Percentiles rank a stretch among this genome's conserved stretches.
These are phyloP conservation scores for Mamestra brassicae DNA, from an alignment of 2,888 invertebrate species.

Conservation along the genomic window DNA sequence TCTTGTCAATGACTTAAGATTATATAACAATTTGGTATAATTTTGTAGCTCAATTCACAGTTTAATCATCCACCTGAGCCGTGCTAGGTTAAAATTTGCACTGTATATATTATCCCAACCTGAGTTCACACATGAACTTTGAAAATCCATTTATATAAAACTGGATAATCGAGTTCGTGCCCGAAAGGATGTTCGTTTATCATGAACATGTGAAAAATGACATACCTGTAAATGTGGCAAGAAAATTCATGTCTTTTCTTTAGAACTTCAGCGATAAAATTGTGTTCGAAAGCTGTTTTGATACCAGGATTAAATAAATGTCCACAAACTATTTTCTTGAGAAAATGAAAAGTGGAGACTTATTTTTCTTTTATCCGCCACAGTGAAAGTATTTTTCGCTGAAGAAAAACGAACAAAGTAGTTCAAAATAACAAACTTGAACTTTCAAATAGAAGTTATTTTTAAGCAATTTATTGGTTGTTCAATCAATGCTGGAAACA, in stretches of 20 bases:
- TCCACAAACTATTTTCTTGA: constrained; percentile 1
- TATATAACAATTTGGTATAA: constrained; percentile 8
- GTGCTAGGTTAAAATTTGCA: not conserved
- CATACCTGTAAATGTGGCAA: constrained; percentile 19
- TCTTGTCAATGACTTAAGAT: not conserved
- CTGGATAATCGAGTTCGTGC: constrained; percentile 47
- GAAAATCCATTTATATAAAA: constrained; percentile 28
- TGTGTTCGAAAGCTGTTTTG: constrained; percentile 28
- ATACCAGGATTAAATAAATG: constrained; percentile 14
- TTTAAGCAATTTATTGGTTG: not conserved
- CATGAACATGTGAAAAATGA: constrained; percentile 31
- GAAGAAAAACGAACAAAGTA: not conserved
- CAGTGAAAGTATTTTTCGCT: not conserved
- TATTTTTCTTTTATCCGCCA: not conserved
- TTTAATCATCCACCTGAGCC: constrained; percentile 10
- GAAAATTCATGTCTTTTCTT: constrained; percentile 33
- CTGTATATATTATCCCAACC: constrained; percentile 13
- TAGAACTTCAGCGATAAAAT: constrained; percentile 25
- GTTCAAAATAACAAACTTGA: not conserved
- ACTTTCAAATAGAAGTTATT: not conserved
- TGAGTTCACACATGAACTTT: constrained; percentile 12
- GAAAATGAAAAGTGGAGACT: constrained; percentile 11
- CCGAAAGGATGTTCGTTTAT: constrained; percentile 39
- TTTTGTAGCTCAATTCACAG: not conserved
- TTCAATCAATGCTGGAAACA: not conserved